Base-by-base conservation (phyloP, 1,140 invertebrate species). In the Achroia grisella region DNA sequence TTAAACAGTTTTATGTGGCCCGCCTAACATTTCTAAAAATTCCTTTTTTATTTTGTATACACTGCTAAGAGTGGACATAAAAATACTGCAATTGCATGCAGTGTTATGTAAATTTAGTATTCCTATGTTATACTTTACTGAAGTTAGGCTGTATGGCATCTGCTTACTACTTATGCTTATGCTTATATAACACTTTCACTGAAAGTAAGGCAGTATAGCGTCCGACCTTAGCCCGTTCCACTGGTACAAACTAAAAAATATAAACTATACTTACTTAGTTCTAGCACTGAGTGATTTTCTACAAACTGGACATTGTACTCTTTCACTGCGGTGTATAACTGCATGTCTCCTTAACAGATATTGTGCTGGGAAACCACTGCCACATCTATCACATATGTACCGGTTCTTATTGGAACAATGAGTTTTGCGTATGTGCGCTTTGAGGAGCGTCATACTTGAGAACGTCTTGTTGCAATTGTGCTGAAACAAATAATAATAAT, bases 351-450 rank as follows among this genome's bases (percentile, higher is more conserved):
- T 41, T 27, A 54, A 10, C 9, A 48, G 27, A 13, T 54, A 54
- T 9, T 10, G 12, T 2, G 58, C 60, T 8, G 50, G n/a, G 33
- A 69, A 74, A 0, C 37, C 14, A 2, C 33, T 14, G 0, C 59
- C 64, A 29, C 71, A 73, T 2, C 36, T 5, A 6, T 71, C 71
- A 29, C 71, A 73, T 0, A 61, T 45, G 13, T 42, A 63, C 8
- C 31, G 60, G 12, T 40, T 37, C 14, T 9, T 44, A 9, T 56
- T 50, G 2, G 56, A 51, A 32, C 60, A 66, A 28, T 73, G 71
- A 2, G 69, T 56, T 41, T 64, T 73, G 8, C 71, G 52, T 33
- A 73, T 58, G 29, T 73, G 71, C 0, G 53, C 52, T 44, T 53
- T 59, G 2, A 71, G 36, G 0, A 64, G 48, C 5, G 42, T 54